A percentile compares a stretch with the other conserved stretches of the same genome.
Conservation (phyloP, 2,113 vertebrate genomes). For the Daphoenositta chrysoptera region DNA sequence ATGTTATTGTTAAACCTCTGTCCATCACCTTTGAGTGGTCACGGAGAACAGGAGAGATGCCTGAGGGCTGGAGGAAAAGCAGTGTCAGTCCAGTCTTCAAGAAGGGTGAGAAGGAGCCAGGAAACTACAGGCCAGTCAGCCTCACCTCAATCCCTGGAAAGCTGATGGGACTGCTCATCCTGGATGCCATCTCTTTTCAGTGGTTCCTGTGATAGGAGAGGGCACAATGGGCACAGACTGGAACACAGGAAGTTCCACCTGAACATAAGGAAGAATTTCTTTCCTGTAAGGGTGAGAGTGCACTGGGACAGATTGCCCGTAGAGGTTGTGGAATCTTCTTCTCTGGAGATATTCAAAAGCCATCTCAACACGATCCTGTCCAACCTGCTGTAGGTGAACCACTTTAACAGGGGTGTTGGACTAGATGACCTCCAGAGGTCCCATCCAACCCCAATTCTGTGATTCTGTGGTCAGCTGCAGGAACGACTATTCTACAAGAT, state of each 20-base stretch:
- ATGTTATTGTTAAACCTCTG: neutral
- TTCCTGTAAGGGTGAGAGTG: accelerated
- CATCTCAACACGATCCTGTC: neutral
- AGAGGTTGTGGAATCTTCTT: neutral
- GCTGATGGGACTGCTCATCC: neutral
- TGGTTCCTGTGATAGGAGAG: neutral
- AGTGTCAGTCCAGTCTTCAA: neutral
- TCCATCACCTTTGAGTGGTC: neutral
- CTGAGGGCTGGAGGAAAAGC: neutral
- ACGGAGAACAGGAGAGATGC: neutral
- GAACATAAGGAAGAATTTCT: neutral
- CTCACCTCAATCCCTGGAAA: neutral
- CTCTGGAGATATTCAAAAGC: neutral
- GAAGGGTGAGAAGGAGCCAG: neutral
- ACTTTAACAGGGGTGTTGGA: neutral
- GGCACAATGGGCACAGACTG: neutral
- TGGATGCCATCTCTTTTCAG: neutral
- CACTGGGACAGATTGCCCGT: neutral
- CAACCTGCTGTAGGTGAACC: neutral
- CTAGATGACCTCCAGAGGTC: neutral
- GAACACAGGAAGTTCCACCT: neutral
- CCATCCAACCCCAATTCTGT: neutral
- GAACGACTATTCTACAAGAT: neutral
- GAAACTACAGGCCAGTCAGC: neutral
- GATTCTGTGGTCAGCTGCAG: neutral